A percentile compares a stretch with the other conserved stretches of the same genome.
phyloP scores from a whole-genome alignment of 2,888 invertebrate species.

The Agonopterix arenella region DNA sequence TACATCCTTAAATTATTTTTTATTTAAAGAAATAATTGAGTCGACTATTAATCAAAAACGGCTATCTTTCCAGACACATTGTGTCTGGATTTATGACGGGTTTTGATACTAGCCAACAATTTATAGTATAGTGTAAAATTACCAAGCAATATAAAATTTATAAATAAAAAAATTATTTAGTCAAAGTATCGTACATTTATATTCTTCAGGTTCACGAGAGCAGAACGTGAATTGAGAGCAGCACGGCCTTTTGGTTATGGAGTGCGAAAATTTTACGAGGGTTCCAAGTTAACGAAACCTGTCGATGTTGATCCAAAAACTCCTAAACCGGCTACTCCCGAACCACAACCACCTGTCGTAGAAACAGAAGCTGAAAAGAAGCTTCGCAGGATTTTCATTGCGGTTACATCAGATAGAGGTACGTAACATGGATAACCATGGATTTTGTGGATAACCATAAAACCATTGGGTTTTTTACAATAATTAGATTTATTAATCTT shows the following conservation, averaged over 20 bases:
- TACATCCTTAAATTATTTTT: too few relatives aligned
- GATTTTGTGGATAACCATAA: too few relatives aligned
- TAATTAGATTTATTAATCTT: neutral
- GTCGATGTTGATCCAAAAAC: constrained; percentile 64
- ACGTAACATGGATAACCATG: neutral
- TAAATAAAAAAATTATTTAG: too few relatives aligned
- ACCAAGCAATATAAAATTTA: too few relatives aligned
- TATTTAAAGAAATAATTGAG: too few relatives aligned
- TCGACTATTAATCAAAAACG: too few relatives aligned
- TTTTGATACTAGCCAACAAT: too few relatives aligned
- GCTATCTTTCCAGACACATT: too few relatives aligned
- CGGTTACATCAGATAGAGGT: constrained; percentile 85
- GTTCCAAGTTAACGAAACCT: constrained; percentile 49
- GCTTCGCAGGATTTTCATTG: constrained; percentile 74
- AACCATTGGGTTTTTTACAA: neutral
- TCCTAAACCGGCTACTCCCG: constrained; percentile 24
- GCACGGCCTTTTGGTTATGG: constrained; percentile 85
- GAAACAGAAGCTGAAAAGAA: constrained; percentile 33
- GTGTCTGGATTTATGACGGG: too few relatives aligned
- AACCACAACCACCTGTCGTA: constrained; percentile 4
- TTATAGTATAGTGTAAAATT: too few relatives aligned
- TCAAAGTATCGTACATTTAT: too few relatives aligned
- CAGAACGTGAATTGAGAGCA: constrained; percentile 83
- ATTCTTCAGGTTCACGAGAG: constrained; percentile 79
- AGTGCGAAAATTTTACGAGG: constrained; percentile 80